Conservation (phyloP, 2,888 invertebrate species). For the Pandemis corylana region DNA sequence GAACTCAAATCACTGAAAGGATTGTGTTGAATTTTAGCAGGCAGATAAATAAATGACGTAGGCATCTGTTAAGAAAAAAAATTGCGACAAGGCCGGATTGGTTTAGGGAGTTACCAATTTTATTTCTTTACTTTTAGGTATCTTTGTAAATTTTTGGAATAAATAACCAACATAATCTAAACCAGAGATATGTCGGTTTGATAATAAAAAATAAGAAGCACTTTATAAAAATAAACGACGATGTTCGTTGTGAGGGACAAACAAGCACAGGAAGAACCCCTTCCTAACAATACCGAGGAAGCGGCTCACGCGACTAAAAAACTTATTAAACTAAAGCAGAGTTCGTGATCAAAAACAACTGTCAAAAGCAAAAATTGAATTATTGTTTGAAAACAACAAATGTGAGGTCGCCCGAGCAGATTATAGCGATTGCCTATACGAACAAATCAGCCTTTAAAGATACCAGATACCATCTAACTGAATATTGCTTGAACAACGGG, state of each 20-base stretch:
- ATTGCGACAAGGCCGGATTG: too few relatives aligned
- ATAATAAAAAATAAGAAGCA: not conserved
- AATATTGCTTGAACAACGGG: not conserved
- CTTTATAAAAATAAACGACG: not conserved
- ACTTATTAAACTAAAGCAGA: conserved; percentile 28
- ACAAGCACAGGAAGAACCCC: conserved; percentile 3
- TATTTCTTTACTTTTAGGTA: too few relatives aligned
- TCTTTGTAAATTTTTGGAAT: not conserved
- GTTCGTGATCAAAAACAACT: conserved; percentile 28
- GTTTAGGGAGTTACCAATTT: too few relatives aligned
- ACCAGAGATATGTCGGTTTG: not conserved
- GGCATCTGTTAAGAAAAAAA: too few relatives aligned
- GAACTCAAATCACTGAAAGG: too few relatives aligned
- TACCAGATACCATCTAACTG: conserved; percentile 19
- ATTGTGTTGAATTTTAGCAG: too few relatives aligned
- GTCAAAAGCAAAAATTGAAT: conserved; percentile 22
- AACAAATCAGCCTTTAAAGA: conserved; percentile 22
- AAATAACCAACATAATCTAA: not conserved
- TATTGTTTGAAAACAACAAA: conserved; percentile 28
- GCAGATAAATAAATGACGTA: too few relatives aligned
- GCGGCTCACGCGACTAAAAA: conserved; percentile 15
- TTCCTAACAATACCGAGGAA: not conserved
- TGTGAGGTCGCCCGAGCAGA: conserved; percentile 16
- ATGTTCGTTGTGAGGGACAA: not conserved
- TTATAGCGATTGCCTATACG: conserved; percentile 2